Evolutionary conservation across 2,888 invertebrate species (phyloP).

Genomic region (Lasioglossum vierecki): DNA sequence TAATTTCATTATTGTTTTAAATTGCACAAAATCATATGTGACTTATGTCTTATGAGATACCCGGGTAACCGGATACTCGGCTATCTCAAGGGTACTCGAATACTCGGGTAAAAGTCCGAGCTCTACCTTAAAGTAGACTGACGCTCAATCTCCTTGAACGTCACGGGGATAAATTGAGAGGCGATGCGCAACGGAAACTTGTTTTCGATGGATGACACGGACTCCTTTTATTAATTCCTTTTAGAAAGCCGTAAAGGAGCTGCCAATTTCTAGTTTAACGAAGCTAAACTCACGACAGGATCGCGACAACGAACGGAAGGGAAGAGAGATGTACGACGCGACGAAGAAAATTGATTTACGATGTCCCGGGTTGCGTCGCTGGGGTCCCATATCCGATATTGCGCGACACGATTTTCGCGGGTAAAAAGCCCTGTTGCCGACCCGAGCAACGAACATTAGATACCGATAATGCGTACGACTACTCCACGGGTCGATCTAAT

Average conservation of each 20-base stretch:
- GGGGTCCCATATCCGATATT: conserved; percentile 56
- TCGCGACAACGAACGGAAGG: background rate
- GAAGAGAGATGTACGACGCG: conserved; percentile 42
- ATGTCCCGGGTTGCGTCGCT: conserved; percentile 34
- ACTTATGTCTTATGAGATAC: too few relatives aligned
- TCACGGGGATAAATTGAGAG: too few relatives aligned
- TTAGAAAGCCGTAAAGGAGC: conserved; percentile 25
- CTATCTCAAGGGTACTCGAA: too few relatives aligned
- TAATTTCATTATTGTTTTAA: too few relatives aligned
- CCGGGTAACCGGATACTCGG: too few relatives aligned
- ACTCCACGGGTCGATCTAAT: conserved; percentile 24
- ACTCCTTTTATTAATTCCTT: conserved; percentile 18
- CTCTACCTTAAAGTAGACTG: too few relatives aligned
- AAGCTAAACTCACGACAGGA: conserved; percentile 44
- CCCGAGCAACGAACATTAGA: conserved; percentile 17
- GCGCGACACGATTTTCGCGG: conserved; percentile 42
- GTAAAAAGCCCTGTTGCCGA: conserved; percentile 50
- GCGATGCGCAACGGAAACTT: background rate
- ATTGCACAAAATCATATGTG: too few relatives aligned
- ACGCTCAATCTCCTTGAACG: background rate
- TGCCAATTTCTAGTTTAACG: conserved; percentile 47
- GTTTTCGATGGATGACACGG: background rate
- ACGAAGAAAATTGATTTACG: conserved; percentile 66
- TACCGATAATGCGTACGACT: conserved; percentile 25
- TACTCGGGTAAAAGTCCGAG: too few relatives aligned